Percentiles rank a stretch among this genome's conserved stretches.
These are phyloP conservation scores for Falco concolor DNA, from an alignment of 2,797 vertebrate genomes.

Conservation along the genomic window DNA sequence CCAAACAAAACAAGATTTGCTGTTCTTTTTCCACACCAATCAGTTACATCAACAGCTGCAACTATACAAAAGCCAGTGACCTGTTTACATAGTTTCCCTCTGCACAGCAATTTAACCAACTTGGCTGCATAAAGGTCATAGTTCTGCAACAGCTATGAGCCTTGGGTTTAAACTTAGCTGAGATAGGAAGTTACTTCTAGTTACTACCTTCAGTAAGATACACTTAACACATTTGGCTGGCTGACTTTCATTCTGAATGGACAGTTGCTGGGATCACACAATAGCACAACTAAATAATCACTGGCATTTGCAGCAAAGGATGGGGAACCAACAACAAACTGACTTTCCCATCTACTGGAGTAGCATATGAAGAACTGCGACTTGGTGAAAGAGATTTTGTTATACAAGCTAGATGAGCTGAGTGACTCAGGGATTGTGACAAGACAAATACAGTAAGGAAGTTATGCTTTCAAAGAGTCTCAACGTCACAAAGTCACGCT, in stretches of 20 bases:
- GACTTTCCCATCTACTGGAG: background rate
- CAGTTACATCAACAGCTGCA: slow-evolving; percentile 27
- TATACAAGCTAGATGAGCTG: background rate
- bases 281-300: background rate
- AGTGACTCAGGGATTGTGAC: background rate
- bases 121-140: slow-evolving; percentile 31
- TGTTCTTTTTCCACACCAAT: slow-evolving; percentile 19
- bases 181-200: background rate
- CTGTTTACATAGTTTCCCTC: slow-evolving; percentile 38
- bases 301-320: background rate
- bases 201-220: background rate
- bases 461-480: background rate
- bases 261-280: background rate
- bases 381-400: background rate
- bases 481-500: background rate
- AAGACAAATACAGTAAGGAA: background rate
- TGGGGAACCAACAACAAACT: background rate
- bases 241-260: slow-evolving; percentile 10
- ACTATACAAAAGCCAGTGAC: slow-evolving; percentile 4
- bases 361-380: rapidly evolving
- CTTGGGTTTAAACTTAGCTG: background rate
- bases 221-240: background rate
- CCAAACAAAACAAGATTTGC: slow-evolving; percentile 35
- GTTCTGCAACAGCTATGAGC: background rate
- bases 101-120: slow-evolving; percentile 22